These are phyloP conservation scores for Nephrotoma appendiculata DNA, from an alignment of 2,888 invertebrate species.

Conservation along the genomic window DNA sequence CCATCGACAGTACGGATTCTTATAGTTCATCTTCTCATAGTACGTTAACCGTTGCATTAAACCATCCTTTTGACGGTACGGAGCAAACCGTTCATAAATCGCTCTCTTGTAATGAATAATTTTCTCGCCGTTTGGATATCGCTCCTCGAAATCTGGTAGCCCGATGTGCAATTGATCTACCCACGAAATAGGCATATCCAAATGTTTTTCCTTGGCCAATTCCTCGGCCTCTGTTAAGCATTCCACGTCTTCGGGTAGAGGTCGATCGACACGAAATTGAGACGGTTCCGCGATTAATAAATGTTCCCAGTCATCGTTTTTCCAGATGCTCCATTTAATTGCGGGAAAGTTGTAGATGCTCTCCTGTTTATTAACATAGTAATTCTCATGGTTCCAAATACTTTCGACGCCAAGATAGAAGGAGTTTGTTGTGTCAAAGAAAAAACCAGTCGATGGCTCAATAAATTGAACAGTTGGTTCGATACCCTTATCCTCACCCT, in stretches of 20 bases:
- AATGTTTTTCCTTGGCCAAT: constrained; percentile 45
- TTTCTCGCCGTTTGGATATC: constrained; percentile 61
- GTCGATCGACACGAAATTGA: constrained; percentile 25
- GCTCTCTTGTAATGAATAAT: constrained; percentile 55
- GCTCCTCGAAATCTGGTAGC: constrained; percentile 39
- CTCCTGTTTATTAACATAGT: constrained; percentile 59
- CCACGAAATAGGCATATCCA: constrained; percentile 65
- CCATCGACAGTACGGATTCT: constrained; percentile 32
- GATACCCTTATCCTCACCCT: constrained; percentile 21
- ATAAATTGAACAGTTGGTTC: constrained; percentile 50
- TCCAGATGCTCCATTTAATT: constrained; percentile 46
- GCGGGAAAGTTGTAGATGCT: constrained; percentile 34
- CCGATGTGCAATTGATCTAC: constrained; percentile 49
- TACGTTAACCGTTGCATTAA: constrained; percentile 17
- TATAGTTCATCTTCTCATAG: constrained; percentile 21
- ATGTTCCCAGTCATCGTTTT: constrained; percentile 54
- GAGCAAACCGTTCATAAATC: constrained; percentile 60
- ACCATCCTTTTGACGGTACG: constrained; percentile 55
- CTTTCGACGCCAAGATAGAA: constrained; percentile 67
- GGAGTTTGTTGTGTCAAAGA: constrained; percentile 38
- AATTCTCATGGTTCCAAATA: constrained; percentile 76
- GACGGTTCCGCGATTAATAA: constrained; percentile 54
- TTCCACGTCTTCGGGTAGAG: constrained; percentile 36
- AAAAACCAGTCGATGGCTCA: constrained; percentile 67
- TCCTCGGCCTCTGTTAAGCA: constrained; percentile 31